phyloP scores from a whole-genome alignment of 2,113 vertebrate species.

The Lates calcarifer region DNA sequence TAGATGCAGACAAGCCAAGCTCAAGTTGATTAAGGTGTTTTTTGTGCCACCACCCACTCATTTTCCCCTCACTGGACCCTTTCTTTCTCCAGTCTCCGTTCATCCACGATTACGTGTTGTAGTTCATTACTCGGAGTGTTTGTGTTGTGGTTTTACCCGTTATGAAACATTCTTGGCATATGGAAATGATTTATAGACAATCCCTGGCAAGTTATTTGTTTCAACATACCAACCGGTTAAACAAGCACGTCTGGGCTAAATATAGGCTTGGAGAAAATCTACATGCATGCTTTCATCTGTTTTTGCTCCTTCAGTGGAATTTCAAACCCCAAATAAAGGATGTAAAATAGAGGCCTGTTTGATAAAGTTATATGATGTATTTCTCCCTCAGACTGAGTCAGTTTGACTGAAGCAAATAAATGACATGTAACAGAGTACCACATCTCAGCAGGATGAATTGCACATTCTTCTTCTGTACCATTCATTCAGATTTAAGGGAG shows the following conservation, averaged over 20 bases:
- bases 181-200: conserved; percentile 73
- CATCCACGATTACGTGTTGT: not conserved
- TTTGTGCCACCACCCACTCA: conserved; percentile 12
- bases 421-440: not conserved
- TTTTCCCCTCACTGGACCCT: conserved; percentile 22
- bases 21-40: conserved; percentile 52
- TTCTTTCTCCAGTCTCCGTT: not conserved
- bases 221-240: conserved; percentile 65
- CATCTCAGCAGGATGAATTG: not conserved
- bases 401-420: conserved; percentile 2
- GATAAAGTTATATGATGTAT: conserved; percentile 4
- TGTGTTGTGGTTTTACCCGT: conserved; percentile 50
- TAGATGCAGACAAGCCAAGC: conserved; percentile 28
- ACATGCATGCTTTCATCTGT: conserved; percentile 25
- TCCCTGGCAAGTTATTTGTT: conserved; percentile 61
- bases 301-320: conserved; percentile 31
- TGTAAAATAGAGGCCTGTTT: conserved; percentile 28
- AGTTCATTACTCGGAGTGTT: conserved; percentile 25
- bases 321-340: conserved; percentile 15
- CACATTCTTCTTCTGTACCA: not conserved
- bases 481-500: not conserved
- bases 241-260: conserved; percentile 69
- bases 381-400: not conserved
- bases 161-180: conserved; percentile 57
- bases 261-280: conserved; percentile 55